A percentile compares a stretch with the other conserved stretches of the same genome.
phyloP scores from a whole-genome alignment of 2,888 invertebrate species.

The Sycophila texana region DNA sequence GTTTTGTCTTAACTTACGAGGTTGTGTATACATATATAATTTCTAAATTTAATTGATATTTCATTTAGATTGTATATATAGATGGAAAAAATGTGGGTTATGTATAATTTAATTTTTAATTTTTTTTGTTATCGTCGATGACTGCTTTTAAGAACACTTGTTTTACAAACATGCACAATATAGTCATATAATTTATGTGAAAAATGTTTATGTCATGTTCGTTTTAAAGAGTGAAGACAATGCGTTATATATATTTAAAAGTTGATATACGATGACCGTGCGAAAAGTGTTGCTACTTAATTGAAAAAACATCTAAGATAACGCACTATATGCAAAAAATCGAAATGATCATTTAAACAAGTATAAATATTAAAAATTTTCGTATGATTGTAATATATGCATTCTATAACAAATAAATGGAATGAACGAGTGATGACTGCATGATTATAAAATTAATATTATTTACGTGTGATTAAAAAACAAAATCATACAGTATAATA shows the following conservation, averaged over 20 bases:
- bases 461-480: slow-evolving; percentile 33
- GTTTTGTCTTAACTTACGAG: too few relatives aligned
- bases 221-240: too few relatives aligned
- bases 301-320: slow-evolving; percentile 30
- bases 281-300: too few relatives aligned
- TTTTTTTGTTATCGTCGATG: slow-evolving; percentile 3
- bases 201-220: too few relatives aligned
- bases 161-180: slow-evolving; percentile 15
- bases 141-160: too few relatives aligned
- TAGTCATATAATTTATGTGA: neutral
- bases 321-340: slow-evolving; percentile 21
- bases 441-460: slow-evolving; percentile 7
- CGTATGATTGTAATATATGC: neutral
- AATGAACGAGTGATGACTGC: slow-evolving; percentile 38
- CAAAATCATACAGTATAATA: slow-evolving; percentile 42
- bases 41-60: too few relatives aligned
- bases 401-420: slow-evolving; percentile 44
- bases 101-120: neutral
- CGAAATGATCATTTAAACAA: slow-evolving; percentile 21
- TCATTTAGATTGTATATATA: too few relatives aligned
- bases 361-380: slow-evolving; percentile 27
- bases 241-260: slow-evolving; percentile 7
- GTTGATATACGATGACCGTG: too few relatives aligned
- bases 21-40: too few relatives aligned
- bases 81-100: neutral